Evolutionary conservation across 2,888 invertebrate species (phyloP).

Genomic region (Melinopterus prodromus): DNA sequence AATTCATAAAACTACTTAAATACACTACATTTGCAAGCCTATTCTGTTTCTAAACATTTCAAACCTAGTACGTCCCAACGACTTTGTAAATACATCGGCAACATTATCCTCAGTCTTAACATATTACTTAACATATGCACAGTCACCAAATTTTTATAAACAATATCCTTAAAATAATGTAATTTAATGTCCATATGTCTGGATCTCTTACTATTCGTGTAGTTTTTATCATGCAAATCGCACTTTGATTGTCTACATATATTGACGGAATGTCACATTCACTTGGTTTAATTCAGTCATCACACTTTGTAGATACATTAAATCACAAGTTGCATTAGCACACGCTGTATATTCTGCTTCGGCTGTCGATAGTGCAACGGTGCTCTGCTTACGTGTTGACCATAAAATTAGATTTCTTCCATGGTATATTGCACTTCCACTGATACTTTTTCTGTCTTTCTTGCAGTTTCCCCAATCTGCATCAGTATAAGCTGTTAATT

Average conservation of each 20-base stretch:
- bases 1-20: no score
- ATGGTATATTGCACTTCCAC: neutral
- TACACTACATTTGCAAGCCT: no score
- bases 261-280: no score
- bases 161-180: no score
- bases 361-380: neutral
- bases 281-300: no score
- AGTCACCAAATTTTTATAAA: neutral
- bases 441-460: neutral
- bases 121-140: no score
- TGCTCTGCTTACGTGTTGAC: constrained; percentile 21
- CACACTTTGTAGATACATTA: neutral
- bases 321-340: neutral
- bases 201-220: no score
- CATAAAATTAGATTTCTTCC: constrained; percentile 11
- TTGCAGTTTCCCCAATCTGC: constrained; percentile 1
- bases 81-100: constrained; percentile 15
- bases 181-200: no score
- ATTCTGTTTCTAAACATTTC: no score
- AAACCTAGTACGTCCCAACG: neutral
- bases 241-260: no score
- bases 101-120: constrained; percentile 4
- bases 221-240: no score
- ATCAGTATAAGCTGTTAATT: neutral
- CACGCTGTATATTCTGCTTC: neutral